Evolutionary conservation across 1,140 invertebrate genomes (phyloP), one percentile per base, ranked within the genome.

Genomic region (Saccostrea cuccullata): DNA sequence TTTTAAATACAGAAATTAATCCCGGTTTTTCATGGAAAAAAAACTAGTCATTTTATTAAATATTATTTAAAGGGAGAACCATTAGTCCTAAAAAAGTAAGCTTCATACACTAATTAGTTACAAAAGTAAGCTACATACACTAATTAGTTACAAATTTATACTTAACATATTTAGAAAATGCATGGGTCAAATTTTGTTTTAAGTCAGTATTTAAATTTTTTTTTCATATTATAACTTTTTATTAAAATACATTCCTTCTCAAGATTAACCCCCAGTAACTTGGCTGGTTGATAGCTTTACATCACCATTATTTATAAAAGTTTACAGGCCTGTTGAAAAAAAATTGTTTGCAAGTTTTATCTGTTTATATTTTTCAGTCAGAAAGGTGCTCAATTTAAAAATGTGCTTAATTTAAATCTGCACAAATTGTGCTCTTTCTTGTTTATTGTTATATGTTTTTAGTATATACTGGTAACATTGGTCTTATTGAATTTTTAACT

Each of bases 371-470:
- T 36, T 36, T 30, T 30, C 12, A n/a, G n/a, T 12, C 30, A 77
- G 26, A 15, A 77, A 77, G 23, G 70, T 77, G 70, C 70, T 77
- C 26, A 30, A 26, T 30, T 36, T 15, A 6, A 77, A 77, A 77
- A 77, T 77, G 70, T 77, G 70, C 70, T 77, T 15, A 26, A 77
- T 36, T 12, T 17, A 77, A 77, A 26, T 36, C 70, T 30, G 23
- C 70, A 77, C 70, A 77, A 67, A 77, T 13, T 30, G 70, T 77
- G 70, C 70, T 77, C 70, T 36, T 30, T 77, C 70, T 77, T 77
- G 70, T 77, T 77, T 30, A 30, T 13, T 15, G 30, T 64, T 64
- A 64, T 60, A 64, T 64, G 58, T 64, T 64, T 64, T 20, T 64
- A 20, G 15, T 64, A 64, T 64, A 64, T n/a, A 64, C 15, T 20